Percentiles rank a stretch among this genome's conserved stretches.
Conservation (phyloP, 2,888 invertebrate genomes). For the Euzophera pinguis region DNA sequence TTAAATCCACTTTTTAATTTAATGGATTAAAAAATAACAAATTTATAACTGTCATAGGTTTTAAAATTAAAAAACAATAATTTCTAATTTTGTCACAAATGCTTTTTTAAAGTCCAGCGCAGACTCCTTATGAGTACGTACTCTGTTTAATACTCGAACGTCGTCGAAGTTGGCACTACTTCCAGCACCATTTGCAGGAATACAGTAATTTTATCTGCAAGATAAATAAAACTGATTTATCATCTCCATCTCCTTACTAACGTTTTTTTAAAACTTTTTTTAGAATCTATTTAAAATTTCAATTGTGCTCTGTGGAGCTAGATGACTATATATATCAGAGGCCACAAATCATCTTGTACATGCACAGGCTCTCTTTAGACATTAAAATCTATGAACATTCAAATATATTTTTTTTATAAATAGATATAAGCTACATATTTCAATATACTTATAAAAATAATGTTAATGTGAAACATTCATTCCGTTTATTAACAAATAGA, state of each 20-base stretch:
- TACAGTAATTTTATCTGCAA: constrained; percentile 91
- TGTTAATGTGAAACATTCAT: no score
- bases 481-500: no score
- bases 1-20: neutral
- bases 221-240: neutral
- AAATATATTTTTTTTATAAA: no score
- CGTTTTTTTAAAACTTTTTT: no score
- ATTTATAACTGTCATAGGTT: constrained; percentile 15
- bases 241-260: neutral
- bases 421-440: no score
- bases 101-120: constrained; percentile 68
- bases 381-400: no score
- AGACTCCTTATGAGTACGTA: constrained; percentile 34
- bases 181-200: constrained; percentile 94
- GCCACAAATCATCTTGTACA: no score
- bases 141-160: constrained; percentile 77
- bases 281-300: no score
- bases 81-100: constrained; percentile 30
- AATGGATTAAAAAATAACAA: constrained; percentile 15
- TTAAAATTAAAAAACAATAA: constrained; percentile 23
- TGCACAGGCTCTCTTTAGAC: no score
- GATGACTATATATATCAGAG: no score
- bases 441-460: no score
- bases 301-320: no score
- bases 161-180: constrained; percentile 93